Evolutionary conservation across 2,113 vertebrate species (phyloP).

Genomic region (Pelecanus crispus): DNA sequence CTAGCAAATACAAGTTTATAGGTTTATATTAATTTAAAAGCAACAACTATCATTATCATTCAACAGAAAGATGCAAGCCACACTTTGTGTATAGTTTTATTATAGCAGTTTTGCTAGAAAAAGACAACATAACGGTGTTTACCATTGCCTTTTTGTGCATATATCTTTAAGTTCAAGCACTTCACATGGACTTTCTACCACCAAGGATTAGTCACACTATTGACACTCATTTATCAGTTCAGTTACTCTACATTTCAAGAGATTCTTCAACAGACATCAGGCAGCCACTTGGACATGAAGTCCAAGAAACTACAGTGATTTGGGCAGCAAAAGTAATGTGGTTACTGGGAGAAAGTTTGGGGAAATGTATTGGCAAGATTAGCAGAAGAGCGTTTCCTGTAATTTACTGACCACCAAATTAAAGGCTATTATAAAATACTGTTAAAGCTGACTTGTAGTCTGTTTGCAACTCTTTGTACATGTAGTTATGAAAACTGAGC

Average conservation of each 20-base stretch:
- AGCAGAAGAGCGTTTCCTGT: conserved; percentile 1
- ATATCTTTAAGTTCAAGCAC: not conserved
- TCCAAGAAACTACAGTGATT: not conserved
- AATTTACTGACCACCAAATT: conserved; percentile 14
- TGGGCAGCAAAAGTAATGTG: not conserved
- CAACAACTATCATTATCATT: not conserved
- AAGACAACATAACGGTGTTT: not conserved
- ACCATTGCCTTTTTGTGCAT: not conserved
- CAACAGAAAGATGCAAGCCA: not conserved
- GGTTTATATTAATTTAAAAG: not conserved
- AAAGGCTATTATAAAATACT: not conserved
- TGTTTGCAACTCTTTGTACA: not conserved
- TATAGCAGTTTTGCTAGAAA: not conserved
- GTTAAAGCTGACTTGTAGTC: not conserved
- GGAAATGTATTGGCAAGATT: not conserved
- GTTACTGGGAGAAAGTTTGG: not conserved
- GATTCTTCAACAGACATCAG: not conserved
- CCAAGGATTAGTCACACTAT: not conserved
- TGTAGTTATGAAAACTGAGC: not conserved
- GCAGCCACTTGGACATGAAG: not conserved
- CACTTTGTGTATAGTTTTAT: not conserved
- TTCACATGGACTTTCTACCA: not conserved
- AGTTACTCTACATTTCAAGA: not conserved
- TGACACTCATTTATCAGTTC: not conserved
- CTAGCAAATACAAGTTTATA: not conserved